Evolutionary conservation across 2,888 invertebrate genomes (phyloP).

Genomic region (Polymixis lichenea): DNA sequence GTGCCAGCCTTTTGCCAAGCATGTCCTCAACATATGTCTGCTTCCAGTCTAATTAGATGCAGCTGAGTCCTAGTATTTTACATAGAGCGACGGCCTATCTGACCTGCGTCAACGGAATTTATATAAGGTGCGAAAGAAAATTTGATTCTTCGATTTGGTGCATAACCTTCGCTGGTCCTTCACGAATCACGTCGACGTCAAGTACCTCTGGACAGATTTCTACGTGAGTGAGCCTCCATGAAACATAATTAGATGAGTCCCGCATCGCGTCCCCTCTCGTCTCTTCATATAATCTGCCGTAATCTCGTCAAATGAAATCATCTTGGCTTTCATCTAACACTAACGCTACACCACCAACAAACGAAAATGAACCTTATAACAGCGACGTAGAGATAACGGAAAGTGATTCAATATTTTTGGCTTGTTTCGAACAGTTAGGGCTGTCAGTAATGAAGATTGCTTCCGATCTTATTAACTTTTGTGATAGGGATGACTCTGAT

Average conservation of each 20-base stretch:
- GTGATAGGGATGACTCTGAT: constrained; percentile 65
- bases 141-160: background rate
- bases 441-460: constrained; percentile 76
- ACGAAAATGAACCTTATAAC: constrained; percentile 61
- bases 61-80: too few species aligned
- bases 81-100: too few species aligned
- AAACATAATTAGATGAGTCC: constrained; percentile 77
- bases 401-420: constrained; percentile 39
- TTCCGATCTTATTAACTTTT: constrained; percentile 79
- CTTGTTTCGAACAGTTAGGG: constrained; percentile 68
- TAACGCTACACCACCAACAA: constrained; percentile 3
- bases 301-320: constrained; percentile 76
- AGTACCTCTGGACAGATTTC: background rate
- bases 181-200: background rate
- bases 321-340: constrained; percentile 66
- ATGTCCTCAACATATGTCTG: too few species aligned
- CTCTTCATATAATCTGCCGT: constrained; percentile 72
- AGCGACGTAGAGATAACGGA: constrained; percentile 35
- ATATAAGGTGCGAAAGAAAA: background rate
- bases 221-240: constrained; percentile 29
- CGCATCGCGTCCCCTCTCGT: constrained; percentile 57
- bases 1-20: too few species aligned
- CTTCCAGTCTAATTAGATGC: too few species aligned
- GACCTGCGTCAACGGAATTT: too few species aligned
- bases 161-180: background rate